A percentile compares a stretch with the other conserved stretches of the same genome.
Evolutionary conservation across 2,113 vertebrate genomes (phyloP).

Genomic region (Holacanthus passer): DNA sequence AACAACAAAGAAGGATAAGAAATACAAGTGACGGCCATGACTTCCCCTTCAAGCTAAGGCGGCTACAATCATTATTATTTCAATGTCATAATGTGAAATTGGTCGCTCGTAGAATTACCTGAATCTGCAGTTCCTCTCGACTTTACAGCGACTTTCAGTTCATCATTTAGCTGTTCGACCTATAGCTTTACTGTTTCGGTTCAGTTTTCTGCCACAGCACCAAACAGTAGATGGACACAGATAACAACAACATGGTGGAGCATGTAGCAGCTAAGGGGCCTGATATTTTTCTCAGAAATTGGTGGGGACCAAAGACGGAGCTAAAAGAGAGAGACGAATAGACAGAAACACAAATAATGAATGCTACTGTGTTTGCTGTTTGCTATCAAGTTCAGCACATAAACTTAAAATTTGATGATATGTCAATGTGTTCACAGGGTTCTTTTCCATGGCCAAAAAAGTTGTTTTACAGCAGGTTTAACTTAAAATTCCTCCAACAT

Average conservation of each 20-base stretch:
- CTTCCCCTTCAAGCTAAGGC: no score
- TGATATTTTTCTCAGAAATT: not conserved
- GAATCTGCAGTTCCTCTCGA: no score
- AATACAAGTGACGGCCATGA: no score
- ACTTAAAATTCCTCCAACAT: not conserved
- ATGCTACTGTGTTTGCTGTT: not conserved
- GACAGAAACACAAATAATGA: not conserved
- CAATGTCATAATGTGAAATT: no score
- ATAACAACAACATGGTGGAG: no score
- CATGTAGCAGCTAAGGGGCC: not conserved
- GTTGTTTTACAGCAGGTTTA: not conserved
- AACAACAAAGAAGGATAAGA: no score
- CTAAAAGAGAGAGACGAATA: not conserved
- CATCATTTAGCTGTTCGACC: not conserved
- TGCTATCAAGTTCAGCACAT: not conserved
- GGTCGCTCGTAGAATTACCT: no score
- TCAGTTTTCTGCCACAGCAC: no score
- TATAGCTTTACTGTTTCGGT: not conserved
- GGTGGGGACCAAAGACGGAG: not conserved
- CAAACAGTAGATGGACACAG: no score
- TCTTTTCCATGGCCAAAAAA: not conserved
- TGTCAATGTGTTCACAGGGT: not conserved
- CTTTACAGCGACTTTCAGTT: not conserved
- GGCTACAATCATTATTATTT: no score
- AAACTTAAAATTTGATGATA: not conserved